These are phyloP conservation scores for Indicator indicator DNA, from an alignment of 2,113 vertebrate species.

Conservation along the genomic window DNA sequence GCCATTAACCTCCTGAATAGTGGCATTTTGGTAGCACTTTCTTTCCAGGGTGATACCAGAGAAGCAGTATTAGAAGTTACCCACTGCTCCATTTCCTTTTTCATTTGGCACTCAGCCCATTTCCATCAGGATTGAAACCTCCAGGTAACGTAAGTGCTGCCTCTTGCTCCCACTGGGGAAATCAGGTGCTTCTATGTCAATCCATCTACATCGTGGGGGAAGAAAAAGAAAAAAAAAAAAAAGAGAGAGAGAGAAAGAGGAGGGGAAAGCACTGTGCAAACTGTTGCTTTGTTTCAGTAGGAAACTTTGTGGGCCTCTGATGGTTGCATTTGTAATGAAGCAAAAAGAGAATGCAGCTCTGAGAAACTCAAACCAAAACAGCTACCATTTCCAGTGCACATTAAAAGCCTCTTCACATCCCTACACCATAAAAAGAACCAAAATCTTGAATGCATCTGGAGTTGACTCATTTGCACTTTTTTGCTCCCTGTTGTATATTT, in stretches of 20 bases:
- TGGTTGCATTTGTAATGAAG: not conserved
- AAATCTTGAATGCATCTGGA: not conserved
- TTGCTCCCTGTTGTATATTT: not conserved
- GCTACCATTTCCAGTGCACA: not conserved
- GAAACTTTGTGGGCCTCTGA: not conserved
- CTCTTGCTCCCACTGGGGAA: not conserved
- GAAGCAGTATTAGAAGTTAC: not conserved
- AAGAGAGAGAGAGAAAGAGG: too few species aligned
- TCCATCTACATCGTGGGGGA: not conserved
- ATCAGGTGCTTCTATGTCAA: not conserved
- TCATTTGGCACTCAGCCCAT: not conserved
- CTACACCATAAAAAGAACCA: not conserved
- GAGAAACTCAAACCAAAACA: not conserved
- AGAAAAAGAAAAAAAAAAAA: not conserved
- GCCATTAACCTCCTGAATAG: not conserved
- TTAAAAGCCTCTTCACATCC: not conserved
- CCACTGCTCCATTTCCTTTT: conserved; percentile 34
- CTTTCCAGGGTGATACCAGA: not conserved
- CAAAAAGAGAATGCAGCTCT: not conserved
- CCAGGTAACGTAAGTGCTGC: not conserved
- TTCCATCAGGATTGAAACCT: conserved; percentile 34
- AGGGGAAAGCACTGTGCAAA: not conserved
- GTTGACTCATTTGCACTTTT: rapidly evolving
- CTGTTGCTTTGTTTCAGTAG: conserved; percentile 28
- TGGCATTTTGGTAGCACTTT: not conserved